Evolutionary conservation across 23 tunicate species (phyloP).

Genomic region (Trididemnum miniatum): DNA sequence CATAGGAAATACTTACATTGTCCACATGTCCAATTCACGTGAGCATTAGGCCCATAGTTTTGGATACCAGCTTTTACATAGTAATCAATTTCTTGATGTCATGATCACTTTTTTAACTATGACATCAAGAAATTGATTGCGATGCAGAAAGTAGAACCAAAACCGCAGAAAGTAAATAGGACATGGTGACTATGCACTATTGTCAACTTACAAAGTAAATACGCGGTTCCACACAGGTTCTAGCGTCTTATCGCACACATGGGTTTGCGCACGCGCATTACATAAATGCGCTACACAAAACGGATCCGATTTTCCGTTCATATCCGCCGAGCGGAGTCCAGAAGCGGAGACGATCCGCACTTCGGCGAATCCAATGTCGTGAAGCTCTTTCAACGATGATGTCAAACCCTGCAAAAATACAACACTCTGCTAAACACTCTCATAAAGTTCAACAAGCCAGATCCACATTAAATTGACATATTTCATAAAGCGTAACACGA

Average conservation of each 20-base stretch:
- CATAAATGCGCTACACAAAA: constrained; percentile 87
- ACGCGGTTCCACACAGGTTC: constrained; percentile 98
- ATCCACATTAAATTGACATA: no score
- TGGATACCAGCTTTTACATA: no score
- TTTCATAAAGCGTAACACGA: no score
- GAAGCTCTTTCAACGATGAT: constrained; percentile 45
- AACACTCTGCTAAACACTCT: no score
- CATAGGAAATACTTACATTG: no score
- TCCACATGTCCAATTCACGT: no score
- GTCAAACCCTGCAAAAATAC: constrained; percentile 36
- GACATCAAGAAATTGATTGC: no score
- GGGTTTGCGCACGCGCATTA: constrained; percentile 87
- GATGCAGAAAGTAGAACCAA: neutral
- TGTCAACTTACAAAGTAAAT: constrained; percentile 69
- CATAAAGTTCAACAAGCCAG: no score
- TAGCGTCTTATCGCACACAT: constrained; percentile 82
- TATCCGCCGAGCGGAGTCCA: constrained; percentile 72
- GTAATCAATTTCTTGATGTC: no score
- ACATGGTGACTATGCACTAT: neutral
- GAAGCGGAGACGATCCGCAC: constrained; percentile 58
- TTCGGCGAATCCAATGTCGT: constrained; percentile 82
- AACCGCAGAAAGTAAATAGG: neutral
- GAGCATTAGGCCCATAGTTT: no score
- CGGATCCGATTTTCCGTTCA: constrained; percentile 92
- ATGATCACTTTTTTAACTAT: no score